phyloP scores from a whole-genome alignment of 2,113 vertebrate genomes.

The Urocolius indicus region DNA sequence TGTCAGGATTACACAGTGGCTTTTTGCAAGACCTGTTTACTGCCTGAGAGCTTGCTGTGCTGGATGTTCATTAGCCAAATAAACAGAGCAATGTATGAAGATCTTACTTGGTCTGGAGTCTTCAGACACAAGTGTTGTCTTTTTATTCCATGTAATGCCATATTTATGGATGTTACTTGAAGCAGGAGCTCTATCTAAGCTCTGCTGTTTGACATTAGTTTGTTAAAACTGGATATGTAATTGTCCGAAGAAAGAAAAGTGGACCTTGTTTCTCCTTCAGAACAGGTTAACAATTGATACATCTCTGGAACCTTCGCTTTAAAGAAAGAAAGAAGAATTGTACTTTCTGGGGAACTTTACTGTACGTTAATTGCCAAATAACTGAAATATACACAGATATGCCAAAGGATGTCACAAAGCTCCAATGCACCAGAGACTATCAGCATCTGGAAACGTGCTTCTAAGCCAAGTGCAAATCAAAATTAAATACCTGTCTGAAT shows the following conservation, averaged over 20 bases:
- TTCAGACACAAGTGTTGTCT: not conserved
- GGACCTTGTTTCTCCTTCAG: not conserved
- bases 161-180: not conserved
- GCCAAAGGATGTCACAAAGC: not conserved
- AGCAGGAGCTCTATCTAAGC: not conserved
- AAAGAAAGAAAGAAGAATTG: not conserved
- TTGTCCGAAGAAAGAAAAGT: not conserved
- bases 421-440: not conserved
- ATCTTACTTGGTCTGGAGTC: not conserved
- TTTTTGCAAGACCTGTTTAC: constrained; percentile 52
- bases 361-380: not conserved
- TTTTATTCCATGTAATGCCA: not conserved
- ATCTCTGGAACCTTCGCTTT: not conserved
- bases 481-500: not conserved
- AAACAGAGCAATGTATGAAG: not conserved
- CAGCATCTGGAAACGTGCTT: not conserved
- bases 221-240: not conserved
- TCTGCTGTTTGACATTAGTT: not conserved
- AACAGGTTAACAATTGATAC: not conserved
- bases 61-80: not conserved
- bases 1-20: not conserved
- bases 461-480: not conserved
- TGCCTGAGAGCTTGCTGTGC: not conserved
- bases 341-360: not conserved
- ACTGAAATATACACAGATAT: not conserved